Base-by-base conservation (phyloP, 2,888 invertebrate species). In the Amblyjoppa proteus region DNA sequence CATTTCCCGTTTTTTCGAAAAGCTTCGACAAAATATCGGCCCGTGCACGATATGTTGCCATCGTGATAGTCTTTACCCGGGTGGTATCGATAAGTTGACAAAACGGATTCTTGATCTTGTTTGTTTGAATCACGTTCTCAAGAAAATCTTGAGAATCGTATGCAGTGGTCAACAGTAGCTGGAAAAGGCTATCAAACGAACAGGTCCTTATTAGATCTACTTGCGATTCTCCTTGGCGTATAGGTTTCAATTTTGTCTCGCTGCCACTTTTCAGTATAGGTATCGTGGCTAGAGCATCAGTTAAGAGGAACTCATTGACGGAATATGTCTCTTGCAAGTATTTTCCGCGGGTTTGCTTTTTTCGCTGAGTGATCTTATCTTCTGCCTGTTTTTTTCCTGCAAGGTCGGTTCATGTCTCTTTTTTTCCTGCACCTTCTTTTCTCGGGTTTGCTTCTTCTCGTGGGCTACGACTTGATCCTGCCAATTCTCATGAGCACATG, bases 311-410 rank as follows among this genome's bases (percentile, higher is more conserved):
- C 7, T 76, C 49, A 3, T 69, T 49, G 2, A 41, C 69, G 0
- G 74, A 11, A 49, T 76, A 81, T 9, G 75, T 76, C 2, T 81
- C 56, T 51, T 81, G 81, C 25, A 81, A 31, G n/a, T 81, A 76
- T 61, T 69, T 56, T 9, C 76, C 81, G 4, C 74, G 74, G 13
- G 38, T 7, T 20, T 31, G 20, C 20, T 20, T 20, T 20, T 20
- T 20, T 20, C 20, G 20, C 20, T 20, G 20, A 20, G 20, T 20
- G 20, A 20, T 20, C 20, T 20, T 20, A 20, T 20, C 20, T 20
- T 20, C 20, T 20, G 20, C 20, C 20, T 20, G 20, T 20, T 20
- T 20, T 20, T 20, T 20, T 20, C 20, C 20, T 20, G 20, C 20
- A 20, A 20, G 20, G 20, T 20, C 20, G 20, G 20, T 20, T 20